Base-by-base conservation (phyloP, 2,113 vertebrate genomes). In the Mesocricetus auratus region DNA sequence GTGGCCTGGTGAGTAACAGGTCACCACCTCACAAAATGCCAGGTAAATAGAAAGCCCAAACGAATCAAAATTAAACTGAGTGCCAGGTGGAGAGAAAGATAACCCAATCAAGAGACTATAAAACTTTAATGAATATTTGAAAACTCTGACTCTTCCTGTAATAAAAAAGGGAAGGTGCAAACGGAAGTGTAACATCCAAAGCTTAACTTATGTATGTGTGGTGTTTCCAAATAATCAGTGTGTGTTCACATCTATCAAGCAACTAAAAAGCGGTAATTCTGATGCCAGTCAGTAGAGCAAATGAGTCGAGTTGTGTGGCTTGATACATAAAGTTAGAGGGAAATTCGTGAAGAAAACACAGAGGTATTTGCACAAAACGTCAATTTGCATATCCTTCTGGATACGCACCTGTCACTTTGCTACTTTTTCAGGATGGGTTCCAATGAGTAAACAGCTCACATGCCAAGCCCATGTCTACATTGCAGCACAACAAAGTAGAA, bases 351-450 rank as follows among this genome's bases (percentile, higher is more conserved):
- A 53, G 7, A 1, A 13, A 33, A 90, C n/a, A 71, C 5, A 92
- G 88, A 91, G 42, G 22, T 91, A 93, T 83, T 73, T 17, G 13
- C 1, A 66, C 19, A 85, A 89, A 64, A 45, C 89, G 64, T 79
- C 56, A 53, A 90, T 90, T 93, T 90, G 69, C 81, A 79, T 88
- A 86, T 68, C 74, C 92, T 97, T 93, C 94, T 97, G 90, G 53
- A 90, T 53, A 7, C 83, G 12, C 75, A 97, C 71, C 79, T 96
- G 95, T 94, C 90, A 88, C 85, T 77, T 62, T 0, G 0, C 16
- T 73, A 83, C 56, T 74, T 90, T 79, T 90, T 88, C 12, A 82
- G 39, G 71, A 29, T 74, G 2, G 29, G 0, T 91, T 88, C 90
- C 50, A 90, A 66, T 85, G 29, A 1, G 12, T 74, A 91, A 94